Base-by-base conservation (phyloP, 2,113 vertebrate genomes). In the Rhinogobius similis region DNA sequence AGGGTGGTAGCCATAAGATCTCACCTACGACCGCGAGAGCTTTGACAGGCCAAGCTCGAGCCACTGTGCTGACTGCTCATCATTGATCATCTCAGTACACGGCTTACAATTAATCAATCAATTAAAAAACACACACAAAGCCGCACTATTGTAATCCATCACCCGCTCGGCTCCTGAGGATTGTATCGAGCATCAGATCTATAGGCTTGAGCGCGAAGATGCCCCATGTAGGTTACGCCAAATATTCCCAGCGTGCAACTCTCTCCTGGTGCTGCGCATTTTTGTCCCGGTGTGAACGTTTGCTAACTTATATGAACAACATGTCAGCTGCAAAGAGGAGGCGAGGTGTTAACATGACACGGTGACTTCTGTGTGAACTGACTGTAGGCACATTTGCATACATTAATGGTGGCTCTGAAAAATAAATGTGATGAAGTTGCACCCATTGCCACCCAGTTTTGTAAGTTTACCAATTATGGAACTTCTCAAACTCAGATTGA, bases 101-200 rank as follows among this genome's bases (percentile, higher is more conserved):
- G 66, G 69, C 78, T 77, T 64, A 72, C 82, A 82, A 87, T 87
- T 86, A 90, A 90, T 90, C 89, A 87, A 90, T 92, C 89, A 86
- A 89, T 90, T 92, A 88, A 90, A 36, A 91, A 89, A 84, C 79
- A 86, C 70, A 85, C 82, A 83, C 86, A 85, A 86, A 86, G 82
- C 85, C 78, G 82, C 78, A 73, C 70, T 32, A 64, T 75, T 69
- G 82, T 71, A 82, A 91, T 90, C 89, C 84, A 92, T 92, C 86
- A 90, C 79, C 83, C 65, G 72, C 12, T 74, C 62, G 81, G 83
- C 77, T 83, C 75, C 71, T 71, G 4, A 67, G 85, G 44, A 56
- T 36, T 39, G 65, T 84, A 84, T 75, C 73, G 83, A 88, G 63
- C 58, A 65, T 83, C 80, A 38, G 80, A 85, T 89, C 84, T 69